Percentiles rank a stretch among this genome's conserved stretches.
Evolutionary conservation across 2,888 invertebrate species (phyloP).

Genomic region (Lasioglossum villosulum): DNA sequence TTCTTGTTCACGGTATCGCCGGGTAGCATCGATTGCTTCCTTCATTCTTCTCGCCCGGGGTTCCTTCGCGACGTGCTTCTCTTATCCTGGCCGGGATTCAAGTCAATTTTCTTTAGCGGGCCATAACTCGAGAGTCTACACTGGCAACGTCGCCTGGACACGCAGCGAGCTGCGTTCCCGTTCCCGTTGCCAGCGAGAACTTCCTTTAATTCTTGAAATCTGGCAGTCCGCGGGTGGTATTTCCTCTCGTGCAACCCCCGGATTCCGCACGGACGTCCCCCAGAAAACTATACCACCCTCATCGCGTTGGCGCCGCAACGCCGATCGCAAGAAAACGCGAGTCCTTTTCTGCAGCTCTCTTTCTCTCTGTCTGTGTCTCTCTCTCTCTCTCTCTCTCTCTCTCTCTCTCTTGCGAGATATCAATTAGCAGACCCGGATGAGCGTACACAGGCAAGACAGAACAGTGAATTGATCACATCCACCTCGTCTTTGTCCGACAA

Average conservation of each 20-base stretch:
- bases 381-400: slow-evolving; percentile 26
- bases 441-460: neutral
- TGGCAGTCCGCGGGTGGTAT: slow-evolving; percentile 64
- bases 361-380: slow-evolving; percentile 4
- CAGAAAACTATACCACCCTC: slow-evolving; percentile 39
- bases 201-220: slow-evolving; percentile 75
- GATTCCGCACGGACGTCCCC: slow-evolving; percentile 21
- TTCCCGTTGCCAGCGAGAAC: slow-evolving; percentile 69
- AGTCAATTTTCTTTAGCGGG: slow-evolving; percentile 83
- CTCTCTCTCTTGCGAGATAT: slow-evolving; percentile 56
- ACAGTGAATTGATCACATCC: slow-evolving; percentile 27
- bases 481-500: slow-evolving; percentile 18
- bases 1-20: slow-evolving; percentile 52
- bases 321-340: slow-evolving; percentile 61
- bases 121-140: slow-evolving; percentile 71
- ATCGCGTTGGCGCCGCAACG: slow-evolving; percentile 62
- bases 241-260: slow-evolving; percentile 45
- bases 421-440: slow-evolving; percentile 65
- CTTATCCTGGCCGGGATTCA: slow-evolving; percentile 82
- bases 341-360: slow-evolving; percentile 33
- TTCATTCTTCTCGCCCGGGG: slow-evolving; percentile 72
- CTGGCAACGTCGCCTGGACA: slow-evolving; percentile 26
- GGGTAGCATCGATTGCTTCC: slow-evolving; percentile 57
- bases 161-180: slow-evolving; percentile 47
- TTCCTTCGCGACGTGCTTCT: slow-evolving; percentile 74